Evolutionary conservation across 64 coral and sea anemone genomes (phyloP).

Genomic region (Catalaphyllia jardinei): DNA sequence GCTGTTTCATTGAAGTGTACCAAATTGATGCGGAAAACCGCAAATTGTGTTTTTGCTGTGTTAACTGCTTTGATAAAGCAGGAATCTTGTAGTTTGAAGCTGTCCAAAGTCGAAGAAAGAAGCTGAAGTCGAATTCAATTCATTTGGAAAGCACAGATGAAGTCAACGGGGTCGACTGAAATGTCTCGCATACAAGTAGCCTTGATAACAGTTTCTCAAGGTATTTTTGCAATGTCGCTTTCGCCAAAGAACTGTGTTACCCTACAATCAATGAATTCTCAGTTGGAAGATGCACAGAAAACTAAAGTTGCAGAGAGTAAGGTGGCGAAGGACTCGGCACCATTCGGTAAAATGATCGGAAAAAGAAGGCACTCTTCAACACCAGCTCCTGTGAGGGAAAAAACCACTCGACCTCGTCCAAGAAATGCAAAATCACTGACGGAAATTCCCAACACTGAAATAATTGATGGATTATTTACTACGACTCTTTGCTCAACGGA

Average conservation of each 20-base stretch:
- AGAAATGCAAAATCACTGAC: constrained; percentile 26
- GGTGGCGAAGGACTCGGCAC: background rate
- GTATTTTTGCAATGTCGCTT: constrained; percentile 34
- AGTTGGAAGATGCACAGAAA: background rate
- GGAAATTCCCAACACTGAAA: constrained; percentile 29
- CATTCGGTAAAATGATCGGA: background rate
- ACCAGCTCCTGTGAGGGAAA: background rate
- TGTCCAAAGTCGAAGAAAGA: background rate
- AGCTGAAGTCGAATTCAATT: background rate
- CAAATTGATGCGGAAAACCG: background rate
- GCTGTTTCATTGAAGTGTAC: background rate
- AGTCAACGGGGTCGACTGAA: constrained; percentile 19
- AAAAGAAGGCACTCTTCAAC: constrained; percentile 40
- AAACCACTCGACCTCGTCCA: background rate
- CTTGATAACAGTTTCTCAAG: constrained; percentile 1
- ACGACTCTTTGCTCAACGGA: constrained; percentile 40
- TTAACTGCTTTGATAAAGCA: background rate
- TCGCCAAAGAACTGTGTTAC: constrained; percentile 18
- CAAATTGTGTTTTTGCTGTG: background rate
- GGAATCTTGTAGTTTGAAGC: background rate
- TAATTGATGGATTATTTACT: constrained; percentile 29
- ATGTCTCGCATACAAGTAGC: constrained; percentile 19
- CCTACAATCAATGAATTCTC: background rate
- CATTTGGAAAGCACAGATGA: background rate
- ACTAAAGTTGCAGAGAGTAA: background rate